phyloP scores from a whole-genome alignment of 92 coral and sea anemone species.

The Siderastrea siderea region DNA sequence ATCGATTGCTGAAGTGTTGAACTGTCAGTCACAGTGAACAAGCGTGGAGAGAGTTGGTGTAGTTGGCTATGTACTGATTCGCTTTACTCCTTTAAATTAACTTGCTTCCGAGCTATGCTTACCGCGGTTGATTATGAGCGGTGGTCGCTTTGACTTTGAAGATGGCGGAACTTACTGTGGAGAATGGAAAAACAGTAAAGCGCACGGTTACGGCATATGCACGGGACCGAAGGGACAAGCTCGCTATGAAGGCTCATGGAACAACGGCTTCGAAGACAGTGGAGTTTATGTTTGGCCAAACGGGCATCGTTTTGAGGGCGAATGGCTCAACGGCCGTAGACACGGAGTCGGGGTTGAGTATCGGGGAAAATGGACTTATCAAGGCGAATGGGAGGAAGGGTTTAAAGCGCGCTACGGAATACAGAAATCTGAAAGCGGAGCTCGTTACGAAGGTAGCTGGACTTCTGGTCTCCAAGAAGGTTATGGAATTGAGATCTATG shows the following conservation, averaged over 20 bases:
- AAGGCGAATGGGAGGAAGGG: conserved; percentile 95
- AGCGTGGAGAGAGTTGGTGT: background rate
- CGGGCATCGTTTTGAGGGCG: conserved; percentile 90
- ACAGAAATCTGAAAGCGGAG: conserved; percentile 88
- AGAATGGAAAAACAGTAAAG: conserved; percentile 94
- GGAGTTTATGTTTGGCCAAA: conserved; percentile 97
- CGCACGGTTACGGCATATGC: conserved; percentile 93
- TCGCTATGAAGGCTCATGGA: conserved; percentile 92
- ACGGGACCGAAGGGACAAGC: conserved; percentile 98
- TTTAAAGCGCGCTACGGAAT: conserved; percentile 91
- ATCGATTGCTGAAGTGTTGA: conserved; percentile 1
- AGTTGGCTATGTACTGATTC: background rate
- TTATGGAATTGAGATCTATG: conserved; percentile 88
- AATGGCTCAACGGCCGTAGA: conserved; percentile 86
- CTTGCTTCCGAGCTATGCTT: conserved; percentile 86
- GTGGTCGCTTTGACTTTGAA: conserved; percentile 97
- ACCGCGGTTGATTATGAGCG: conserved; percentile 81
- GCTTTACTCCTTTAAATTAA: conserved; percentile 27
- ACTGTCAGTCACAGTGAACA: conserved; percentile 35
- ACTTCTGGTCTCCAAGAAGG: conserved; percentile 95
- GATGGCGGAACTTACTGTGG: conserved; percentile 97
- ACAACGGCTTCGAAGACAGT: conserved; percentile 89
- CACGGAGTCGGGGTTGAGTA: conserved; percentile 92
- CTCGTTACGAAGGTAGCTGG: conserved; percentile 94
- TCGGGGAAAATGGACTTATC: conserved; percentile 93